Evolutionary conservation across 2,797 vertebrate genomes (phyloP).

Genomic region (Capromys pilorides): DNA sequence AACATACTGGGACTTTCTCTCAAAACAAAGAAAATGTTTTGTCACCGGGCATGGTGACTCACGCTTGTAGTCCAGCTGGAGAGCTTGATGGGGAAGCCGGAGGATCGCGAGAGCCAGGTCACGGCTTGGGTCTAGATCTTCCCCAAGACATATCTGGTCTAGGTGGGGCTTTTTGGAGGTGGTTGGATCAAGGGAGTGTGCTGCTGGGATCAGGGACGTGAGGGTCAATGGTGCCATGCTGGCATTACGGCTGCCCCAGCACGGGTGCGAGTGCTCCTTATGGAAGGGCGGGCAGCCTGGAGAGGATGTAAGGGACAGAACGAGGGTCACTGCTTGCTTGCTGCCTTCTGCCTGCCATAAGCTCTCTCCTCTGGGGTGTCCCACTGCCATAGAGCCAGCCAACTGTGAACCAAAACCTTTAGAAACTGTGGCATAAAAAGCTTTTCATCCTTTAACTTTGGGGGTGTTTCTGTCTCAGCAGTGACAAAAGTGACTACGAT

Average conservation of each 20-base stretch:
- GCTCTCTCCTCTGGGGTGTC: no score
- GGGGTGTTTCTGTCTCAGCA: no score
- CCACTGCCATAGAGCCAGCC: background rate
- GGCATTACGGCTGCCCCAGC: background rate
- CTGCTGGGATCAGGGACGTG: background rate
- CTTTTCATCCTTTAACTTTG: no score
- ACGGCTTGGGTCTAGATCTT: background rate
- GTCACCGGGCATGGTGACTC: background rate
- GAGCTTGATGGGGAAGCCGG: background rate
- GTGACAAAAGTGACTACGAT: background rate
- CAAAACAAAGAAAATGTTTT: background rate
- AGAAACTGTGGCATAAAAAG: background rate
- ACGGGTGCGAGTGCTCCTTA: background rate
- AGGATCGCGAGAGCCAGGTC: background rate
- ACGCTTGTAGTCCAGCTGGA: background rate
- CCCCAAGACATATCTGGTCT: background rate
- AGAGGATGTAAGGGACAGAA: background rate
- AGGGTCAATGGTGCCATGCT: background rate
- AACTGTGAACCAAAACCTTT: background rate
- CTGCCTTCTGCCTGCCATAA: background rate
- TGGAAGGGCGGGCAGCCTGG: background rate
- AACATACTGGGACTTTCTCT: background rate
- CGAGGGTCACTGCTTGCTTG: background rate
- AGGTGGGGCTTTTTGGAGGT: background rate
- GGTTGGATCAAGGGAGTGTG: background rate